Percentiles rank a stretch among this genome's conserved stretches.
phyloP scores from a whole-genome alignment of 2,113 vertebrate genomes.

The Dermatemys mawii region DNA sequence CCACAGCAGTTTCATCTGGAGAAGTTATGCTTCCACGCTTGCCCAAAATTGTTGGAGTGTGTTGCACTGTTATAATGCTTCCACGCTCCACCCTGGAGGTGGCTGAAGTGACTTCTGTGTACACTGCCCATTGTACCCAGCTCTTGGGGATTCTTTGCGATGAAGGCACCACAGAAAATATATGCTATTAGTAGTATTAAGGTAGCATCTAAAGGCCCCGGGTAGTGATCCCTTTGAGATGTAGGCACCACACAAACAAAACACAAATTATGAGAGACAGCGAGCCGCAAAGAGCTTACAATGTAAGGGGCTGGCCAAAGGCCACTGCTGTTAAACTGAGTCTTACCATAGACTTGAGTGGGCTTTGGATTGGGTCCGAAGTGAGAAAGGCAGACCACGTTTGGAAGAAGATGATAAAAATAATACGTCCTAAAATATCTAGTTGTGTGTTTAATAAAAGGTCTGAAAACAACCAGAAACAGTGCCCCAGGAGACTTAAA shows the following conservation, averaged over 20 bases:
- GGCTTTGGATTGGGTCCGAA: neutral
- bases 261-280: neutral
- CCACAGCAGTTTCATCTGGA: neutral
- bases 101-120: neutral
- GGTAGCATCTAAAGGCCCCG: neutral
- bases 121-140: neutral
- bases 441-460: neutral
- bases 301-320: neutral
- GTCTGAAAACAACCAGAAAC: neutral
- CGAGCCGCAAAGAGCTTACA: neutral
- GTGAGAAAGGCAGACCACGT: neutral
- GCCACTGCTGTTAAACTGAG: neutral
- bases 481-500: neutral
- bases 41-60: neutral
- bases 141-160: neutral
- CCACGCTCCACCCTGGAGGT: neutral
- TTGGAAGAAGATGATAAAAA: neutral
- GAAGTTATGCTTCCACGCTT: neutral
- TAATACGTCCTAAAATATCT: neutral
- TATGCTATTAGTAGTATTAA: neutral
- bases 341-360: neutral
- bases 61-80: neutral
- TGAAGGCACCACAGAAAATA: neutral
- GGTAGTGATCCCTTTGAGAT: neutral
- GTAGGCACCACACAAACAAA: neutral